These are phyloP conservation scores for Furcula furcula DNA, from an alignment of 2,888 invertebrate genomes.

Conservation along the genomic window DNA sequence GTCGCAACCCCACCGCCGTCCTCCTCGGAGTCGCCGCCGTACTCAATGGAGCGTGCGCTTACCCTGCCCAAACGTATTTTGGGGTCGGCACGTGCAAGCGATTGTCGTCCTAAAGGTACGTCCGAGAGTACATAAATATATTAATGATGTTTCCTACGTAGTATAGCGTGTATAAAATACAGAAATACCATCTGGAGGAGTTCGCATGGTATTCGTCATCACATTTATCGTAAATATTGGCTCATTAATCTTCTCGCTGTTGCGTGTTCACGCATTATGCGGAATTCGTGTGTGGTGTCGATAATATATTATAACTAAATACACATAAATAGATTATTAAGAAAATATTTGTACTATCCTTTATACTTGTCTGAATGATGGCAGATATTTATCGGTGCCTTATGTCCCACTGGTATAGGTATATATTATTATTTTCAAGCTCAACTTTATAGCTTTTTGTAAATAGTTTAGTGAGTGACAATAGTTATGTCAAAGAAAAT, in stretches of 20 bases:
- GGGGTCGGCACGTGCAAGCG: no score
- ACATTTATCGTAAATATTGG: constrained; percentile 24
- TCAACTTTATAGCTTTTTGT: no score
- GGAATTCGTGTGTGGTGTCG: constrained; percentile 27
- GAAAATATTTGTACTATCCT: constrained; percentile 7
- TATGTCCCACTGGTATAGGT: no score
- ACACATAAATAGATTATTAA: constrained; percentile 10
- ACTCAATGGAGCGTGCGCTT: no score
- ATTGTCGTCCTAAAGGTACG: no score
- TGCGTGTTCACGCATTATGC: constrained; percentile 38
- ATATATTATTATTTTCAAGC: no score
- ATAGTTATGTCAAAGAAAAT: no score
- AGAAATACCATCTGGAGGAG: constrained; percentile 31
- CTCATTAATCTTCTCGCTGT: constrained; percentile 37
- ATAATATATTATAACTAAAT: constrained; percentile 23
- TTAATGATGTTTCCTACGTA: background rate
- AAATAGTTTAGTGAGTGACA: no score
- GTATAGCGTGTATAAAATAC: background rate
- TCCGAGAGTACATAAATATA: background rate
- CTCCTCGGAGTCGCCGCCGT: no score
- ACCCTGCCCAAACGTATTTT: no score
- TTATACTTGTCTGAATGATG: background rate
- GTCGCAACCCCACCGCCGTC: no score
- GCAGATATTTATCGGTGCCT: background rate
- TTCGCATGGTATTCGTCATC: constrained; percentile 34